These are phyloP conservation scores for Rhinoptilus africanus DNA, from an alignment of 2,113 vertebrate genomes.

Conservation along the genomic window DNA sequence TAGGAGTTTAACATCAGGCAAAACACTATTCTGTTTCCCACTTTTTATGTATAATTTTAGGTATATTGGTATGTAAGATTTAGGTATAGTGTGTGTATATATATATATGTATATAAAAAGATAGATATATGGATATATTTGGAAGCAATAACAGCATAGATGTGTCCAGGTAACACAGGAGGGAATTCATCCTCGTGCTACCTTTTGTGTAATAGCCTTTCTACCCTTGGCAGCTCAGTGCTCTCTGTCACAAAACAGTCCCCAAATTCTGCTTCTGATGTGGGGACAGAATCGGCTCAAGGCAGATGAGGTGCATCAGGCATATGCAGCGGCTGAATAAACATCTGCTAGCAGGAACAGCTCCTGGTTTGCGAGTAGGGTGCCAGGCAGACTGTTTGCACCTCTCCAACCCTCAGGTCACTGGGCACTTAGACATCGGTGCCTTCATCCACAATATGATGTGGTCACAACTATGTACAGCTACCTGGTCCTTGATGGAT, in stretches of 20 bases:
- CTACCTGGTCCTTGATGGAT: neutral
- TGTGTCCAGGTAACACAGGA: neutral
- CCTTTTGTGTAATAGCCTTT: neutral
- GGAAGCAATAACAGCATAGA: neutral
- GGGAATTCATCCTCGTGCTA: neutral
- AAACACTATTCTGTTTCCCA: neutral
- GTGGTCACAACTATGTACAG: neutral
- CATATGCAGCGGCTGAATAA: neutral
- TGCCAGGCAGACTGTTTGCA: neutral
- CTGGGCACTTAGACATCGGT: neutral
- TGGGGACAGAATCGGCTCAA: neutral
- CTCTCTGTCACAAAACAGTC: neutral
- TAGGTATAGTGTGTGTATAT: no score
- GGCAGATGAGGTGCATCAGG: neutral
- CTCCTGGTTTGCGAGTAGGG: neutral
- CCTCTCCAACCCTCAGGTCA: neutral
- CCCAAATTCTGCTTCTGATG: neutral
- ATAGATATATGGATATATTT: neutral
- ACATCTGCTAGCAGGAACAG: neutral
- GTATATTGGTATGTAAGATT: neutral
- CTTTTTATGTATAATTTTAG: neutral
- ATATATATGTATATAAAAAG: no score
- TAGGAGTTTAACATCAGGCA: neutral
- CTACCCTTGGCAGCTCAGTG: neutral
- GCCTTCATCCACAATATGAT: neutral